Evolutionary conservation across 1,140 invertebrate genomes (phyloP), one percentile per base, ranked within the genome.

Genomic region (Scaptomyza hsui): DNA sequence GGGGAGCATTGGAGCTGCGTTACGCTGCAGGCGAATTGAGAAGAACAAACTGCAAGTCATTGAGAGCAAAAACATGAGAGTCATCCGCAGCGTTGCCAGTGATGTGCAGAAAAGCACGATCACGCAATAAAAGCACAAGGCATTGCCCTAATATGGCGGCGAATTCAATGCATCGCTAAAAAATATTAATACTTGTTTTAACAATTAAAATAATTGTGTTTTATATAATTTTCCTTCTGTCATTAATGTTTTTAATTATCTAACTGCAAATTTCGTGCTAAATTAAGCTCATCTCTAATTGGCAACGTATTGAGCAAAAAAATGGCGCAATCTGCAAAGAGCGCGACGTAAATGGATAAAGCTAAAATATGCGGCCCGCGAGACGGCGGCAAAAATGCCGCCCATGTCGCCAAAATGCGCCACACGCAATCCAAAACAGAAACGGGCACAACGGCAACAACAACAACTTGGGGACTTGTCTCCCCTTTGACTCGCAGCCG

Each of bases 371-470:
- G 78, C 76, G 64, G 75, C 64, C 61, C 69, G 74, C 72, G 74
- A 68, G 65, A 72, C 70, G 56, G 74, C 55, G 70, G 56, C 55
- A 77, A 80, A 81, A 79, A 78, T 81, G 70, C 81, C 81, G 81
- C 81, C 82, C 81, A 86, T 88, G 81, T 86, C 78, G 81, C 81
- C 74, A 86, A 86, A 85, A 88, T 65, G 67, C 70, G 64, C 82
- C 81, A 86, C 81, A 85, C 80, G 62, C 81, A 85, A 78, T 65
- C 49, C 51, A 65, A 79, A 59, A 60, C 69, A 60, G 55, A 60
- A 63, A 70, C 49, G 60, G 47, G 60, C 60, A 63, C 51, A 47
- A 37, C 1, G 6, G 6, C 24, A 24, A 7, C 49, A 63, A 64
- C 51, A 61, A 45, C 48, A 53, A 56, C 39, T 42, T 29, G 44